phyloP scores from a whole-genome alignment of 2,113 vertebrate species.

The Capreolus pygargus region DNA sequence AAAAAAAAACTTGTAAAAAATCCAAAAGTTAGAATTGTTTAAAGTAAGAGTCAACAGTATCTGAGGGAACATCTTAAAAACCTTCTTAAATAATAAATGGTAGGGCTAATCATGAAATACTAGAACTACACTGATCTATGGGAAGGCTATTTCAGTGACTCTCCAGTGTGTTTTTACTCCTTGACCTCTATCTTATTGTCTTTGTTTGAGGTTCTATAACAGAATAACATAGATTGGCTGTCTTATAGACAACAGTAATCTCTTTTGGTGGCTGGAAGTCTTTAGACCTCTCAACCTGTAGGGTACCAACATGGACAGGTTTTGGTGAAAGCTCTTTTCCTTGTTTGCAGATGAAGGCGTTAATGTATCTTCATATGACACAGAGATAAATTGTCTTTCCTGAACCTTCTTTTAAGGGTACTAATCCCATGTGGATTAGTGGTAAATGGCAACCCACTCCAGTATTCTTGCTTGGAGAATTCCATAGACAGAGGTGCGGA shows the following conservation, averaged over 20 bases:
- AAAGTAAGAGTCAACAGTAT: not conserved
- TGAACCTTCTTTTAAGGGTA: not conserved
- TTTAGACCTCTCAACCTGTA: not conserved
- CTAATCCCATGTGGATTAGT: not conserved
- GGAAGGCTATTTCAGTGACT: not conserved
- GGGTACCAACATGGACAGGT: not conserved
- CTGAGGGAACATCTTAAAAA: not conserved
- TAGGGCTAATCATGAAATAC: not conserved
- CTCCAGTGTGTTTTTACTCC: not conserved
- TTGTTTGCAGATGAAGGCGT: not conserved
- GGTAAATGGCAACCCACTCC: not conserved
- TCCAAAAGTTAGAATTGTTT: not conserved
- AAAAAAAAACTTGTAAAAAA: not conserved
- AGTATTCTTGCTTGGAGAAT: not conserved
- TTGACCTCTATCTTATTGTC: not conserved
- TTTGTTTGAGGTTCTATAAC: not conserved
- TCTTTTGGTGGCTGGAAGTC: not conserved
- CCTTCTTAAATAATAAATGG: not conserved
- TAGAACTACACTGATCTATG: not conserved
- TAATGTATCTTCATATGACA: not conserved
- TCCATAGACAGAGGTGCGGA: fast-evolving
- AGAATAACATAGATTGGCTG: not conserved
- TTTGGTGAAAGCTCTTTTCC: not conserved
- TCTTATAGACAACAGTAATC: not conserved
- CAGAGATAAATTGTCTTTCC: not conserved